Conservation (phyloP, 2,888 invertebrate species). For the Lucinisca nassula region DNA sequence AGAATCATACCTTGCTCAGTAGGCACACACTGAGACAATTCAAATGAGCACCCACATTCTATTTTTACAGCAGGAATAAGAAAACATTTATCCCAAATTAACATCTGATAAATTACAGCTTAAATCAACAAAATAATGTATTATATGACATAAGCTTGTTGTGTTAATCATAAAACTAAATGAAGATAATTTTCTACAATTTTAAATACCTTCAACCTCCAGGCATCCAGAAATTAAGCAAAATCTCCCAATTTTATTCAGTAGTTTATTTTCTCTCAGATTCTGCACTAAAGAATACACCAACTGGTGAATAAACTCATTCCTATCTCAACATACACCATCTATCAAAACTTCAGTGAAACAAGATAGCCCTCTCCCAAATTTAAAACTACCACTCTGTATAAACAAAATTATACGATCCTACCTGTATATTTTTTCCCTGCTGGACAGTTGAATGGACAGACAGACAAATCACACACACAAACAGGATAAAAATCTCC, state of each 20-base stretch:
- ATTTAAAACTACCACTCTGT: neutral
- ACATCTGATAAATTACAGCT: neutral
- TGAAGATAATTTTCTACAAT: no score
- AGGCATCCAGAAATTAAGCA: neutral
- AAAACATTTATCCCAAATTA: neutral
- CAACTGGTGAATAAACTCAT: neutral
- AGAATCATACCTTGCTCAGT: no score
- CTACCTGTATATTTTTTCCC: neutral
- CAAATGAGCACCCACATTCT: neutral
- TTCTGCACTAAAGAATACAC: neutral
- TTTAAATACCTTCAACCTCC: conserved; percentile 3
- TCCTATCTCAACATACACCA: neutral
- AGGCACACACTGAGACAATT: no score
- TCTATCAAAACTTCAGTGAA: conserved; percentile 12
- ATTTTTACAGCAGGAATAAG: no score
- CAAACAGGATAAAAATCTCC: neutral
- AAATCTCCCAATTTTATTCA: neutral
- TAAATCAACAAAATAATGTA: neutral
- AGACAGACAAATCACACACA: neutral
- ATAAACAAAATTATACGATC: neutral
- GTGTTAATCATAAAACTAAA: neutral
- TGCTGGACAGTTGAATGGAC: neutral
- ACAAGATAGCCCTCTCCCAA: neutral
- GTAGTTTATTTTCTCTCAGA: neutral
- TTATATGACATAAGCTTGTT: neutral